These are phyloP conservation scores for Chaetogeoica ovagalla DNA, from an alignment of 2,888 invertebrate species.

Conservation along the genomic window DNA sequence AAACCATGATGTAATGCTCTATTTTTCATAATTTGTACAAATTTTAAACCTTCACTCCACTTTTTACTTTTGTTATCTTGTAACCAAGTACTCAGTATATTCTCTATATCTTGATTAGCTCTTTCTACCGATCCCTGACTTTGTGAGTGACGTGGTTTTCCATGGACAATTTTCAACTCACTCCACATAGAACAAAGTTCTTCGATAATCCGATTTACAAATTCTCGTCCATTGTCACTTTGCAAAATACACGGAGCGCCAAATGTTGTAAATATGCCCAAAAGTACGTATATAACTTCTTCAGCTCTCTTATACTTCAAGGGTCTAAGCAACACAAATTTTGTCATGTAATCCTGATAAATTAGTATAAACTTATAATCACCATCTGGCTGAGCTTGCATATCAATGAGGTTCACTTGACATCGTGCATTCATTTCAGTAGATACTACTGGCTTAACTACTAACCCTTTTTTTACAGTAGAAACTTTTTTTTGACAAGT, in stretches of 20 bases:
- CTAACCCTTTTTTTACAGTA: conserved; percentile 4
- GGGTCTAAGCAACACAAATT: conserved; percentile 58
- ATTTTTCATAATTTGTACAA: conserved; percentile 61
- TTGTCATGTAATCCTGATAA: conserved; percentile 59
- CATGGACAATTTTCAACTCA: conserved; percentile 59
- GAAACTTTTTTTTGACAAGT: conserved; percentile 47
- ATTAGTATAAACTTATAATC: conserved; percentile 58
- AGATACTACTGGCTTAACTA: not conserved
- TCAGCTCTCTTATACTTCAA: conserved; percentile 57
- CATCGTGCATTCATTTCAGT: conserved; percentile 54
- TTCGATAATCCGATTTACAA: conserved; percentile 56
- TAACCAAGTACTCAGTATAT: conserved; percentile 59
- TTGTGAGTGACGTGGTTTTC: conserved; percentile 58
- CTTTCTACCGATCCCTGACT: conserved; percentile 58
- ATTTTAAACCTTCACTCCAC: conserved; percentile 60
- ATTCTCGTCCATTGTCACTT: conserved; percentile 57
- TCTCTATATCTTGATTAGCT: conserved; percentile 59
- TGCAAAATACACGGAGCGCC: conserved; percentile 55
- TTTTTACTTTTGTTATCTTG: conserved; percentile 58
- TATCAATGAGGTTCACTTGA: conserved; percentile 58
- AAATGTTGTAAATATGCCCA: conserved; percentile 54
- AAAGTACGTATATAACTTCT: conserved; percentile 57
- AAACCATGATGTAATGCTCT: conserved; percentile 59
- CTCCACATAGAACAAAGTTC: conserved; percentile 57
- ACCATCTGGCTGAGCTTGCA: conserved; percentile 58